Base-by-base conservation (phyloP, 92 coral and sea anemone genomes). In the Muricea muricata region DNA sequence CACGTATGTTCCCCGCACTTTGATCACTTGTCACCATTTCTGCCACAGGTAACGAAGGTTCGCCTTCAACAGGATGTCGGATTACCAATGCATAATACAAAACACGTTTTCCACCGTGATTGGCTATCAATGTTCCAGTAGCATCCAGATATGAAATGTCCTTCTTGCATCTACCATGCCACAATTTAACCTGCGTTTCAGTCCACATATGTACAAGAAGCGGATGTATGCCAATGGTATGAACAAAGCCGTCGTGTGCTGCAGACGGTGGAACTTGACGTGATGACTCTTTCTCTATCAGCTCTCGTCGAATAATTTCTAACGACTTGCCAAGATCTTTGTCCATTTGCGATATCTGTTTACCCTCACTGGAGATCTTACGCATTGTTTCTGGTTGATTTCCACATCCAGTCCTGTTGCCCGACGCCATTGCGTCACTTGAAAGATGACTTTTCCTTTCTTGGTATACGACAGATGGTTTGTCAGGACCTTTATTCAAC, bases 201-300 rank as follows among this genome's bases (percentile, higher is more conserved):
- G 88, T 88, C 88, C 88, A 83, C 45, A 88, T 75, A 23, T 88
- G 91, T 4, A 88, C 84, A 18, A 74, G 70, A 21, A 74, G 67
- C 14, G 87, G 91, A 37, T 35, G 30, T 1, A 25, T 2, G 73
- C 73, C 39, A 25, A 65, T 65, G 1, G 40, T 65, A 35, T 65
- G 73, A 65, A 65, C n/a, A 30, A 65, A 65, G 7, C 73, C 73
- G 6, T 65, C 73, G 29, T n/a, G 32, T 25, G 34, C 28, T 25
- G 29, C 32, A 63, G 65, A 55, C 5, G 71, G 71, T 63, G 71
- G 71, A 24, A n/a, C 4, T 31, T 63, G 4, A 2, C 33, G 71
- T n/a, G 47, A 12, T 20, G 20, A 12, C 48, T 69, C 75, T 65
- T 35, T 65, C 48, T 33, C 24, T 21, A 69, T 21, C 48, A 69